Evolutionary conservation across 2,113 vertebrate genomes (phyloP).

Genomic region (Petromus typicus): DNA sequence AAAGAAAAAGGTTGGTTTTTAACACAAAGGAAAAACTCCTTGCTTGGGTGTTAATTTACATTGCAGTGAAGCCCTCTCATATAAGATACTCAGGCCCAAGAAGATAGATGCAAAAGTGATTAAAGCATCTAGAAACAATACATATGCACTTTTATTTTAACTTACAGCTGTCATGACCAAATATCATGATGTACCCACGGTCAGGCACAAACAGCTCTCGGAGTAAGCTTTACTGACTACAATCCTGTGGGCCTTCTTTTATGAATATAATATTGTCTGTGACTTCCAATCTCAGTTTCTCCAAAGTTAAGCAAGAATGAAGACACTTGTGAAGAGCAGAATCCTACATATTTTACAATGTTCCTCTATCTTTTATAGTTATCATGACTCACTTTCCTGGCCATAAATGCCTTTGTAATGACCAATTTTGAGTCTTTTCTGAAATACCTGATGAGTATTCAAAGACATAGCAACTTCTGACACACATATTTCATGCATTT

Average conservation of each 20-base stretch:
- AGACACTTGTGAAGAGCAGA: neutral
- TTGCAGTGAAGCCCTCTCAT: neutral
- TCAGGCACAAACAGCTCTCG: neutral
- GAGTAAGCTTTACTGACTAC: neutral
- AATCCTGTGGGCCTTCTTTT: neutral
- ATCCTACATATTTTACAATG: neutral
- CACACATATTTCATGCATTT: neutral
- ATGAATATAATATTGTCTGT: neutral
- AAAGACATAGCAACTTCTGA: constrained; percentile 31
- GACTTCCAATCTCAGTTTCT: neutral
- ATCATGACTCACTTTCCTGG: neutral
- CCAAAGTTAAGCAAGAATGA: constrained; percentile 10
- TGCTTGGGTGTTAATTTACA: neutral
- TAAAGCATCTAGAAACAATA: neutral
- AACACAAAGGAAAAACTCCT: neutral
- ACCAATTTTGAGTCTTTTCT: constrained; percentile 36
- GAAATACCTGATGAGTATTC: constrained; percentile 41
- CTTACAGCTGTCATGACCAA: neutral
- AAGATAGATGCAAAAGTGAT: neutral
- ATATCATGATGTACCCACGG: neutral
- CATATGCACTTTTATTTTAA: neutral
- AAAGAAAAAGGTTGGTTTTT: neutral
- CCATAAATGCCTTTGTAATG: constrained; percentile 7
- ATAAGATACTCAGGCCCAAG: neutral
- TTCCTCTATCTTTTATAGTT: neutral